Conservation (phyloP, 1,140 invertebrate genomes). For the Trialeurodes vaporariorum region DNA sequence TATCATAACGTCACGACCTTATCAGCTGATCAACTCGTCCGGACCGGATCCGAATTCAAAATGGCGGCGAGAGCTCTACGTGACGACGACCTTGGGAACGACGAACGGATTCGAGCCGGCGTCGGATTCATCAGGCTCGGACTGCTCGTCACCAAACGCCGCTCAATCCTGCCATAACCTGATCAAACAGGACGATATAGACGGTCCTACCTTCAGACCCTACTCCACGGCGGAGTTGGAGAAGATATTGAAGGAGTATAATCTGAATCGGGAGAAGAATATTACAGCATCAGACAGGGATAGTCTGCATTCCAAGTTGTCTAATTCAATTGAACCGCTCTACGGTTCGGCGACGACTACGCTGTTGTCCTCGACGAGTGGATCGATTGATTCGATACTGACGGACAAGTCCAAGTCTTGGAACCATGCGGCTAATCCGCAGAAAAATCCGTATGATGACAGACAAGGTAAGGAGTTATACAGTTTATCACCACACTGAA, state of each 20-base stretch:
- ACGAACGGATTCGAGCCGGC: not conserved
- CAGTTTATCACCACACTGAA: too few species aligned
- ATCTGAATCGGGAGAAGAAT: constrained; percentile 17
- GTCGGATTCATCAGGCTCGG: not conserved
- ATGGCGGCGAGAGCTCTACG: not conserved
- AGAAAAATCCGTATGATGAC: constrained; percentile 49
- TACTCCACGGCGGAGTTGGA: constrained; percentile 28
- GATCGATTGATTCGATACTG: constrained; percentile 7
- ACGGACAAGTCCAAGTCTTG: constrained; percentile 29
- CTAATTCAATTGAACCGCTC: constrained; percentile 21
- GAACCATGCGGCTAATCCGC: constrained; percentile 29
- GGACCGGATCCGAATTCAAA: not conserved
- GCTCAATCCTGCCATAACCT: not conserved
- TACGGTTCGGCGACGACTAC: constrained; percentile 14
- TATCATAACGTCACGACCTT: not conserved
- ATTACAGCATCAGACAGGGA: constrained; percentile 18
- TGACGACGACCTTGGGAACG: not conserved
- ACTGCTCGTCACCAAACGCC: not conserved
- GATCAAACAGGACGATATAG: not conserved
- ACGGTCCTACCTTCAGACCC: constrained; percentile 23
- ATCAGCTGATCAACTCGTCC: not conserved
- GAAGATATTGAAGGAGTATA: constrained; percentile 24
- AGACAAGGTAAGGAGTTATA: too few species aligned
- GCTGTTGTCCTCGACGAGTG: constrained; percentile 8
- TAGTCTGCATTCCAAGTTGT: constrained; percentile 22